A percentile compares a stretch with the other conserved stretches of the same genome.
Evolutionary conservation across 2,113 vertebrate genomes (phyloP).

Genomic region (Triplophysa siluroides): DNA sequence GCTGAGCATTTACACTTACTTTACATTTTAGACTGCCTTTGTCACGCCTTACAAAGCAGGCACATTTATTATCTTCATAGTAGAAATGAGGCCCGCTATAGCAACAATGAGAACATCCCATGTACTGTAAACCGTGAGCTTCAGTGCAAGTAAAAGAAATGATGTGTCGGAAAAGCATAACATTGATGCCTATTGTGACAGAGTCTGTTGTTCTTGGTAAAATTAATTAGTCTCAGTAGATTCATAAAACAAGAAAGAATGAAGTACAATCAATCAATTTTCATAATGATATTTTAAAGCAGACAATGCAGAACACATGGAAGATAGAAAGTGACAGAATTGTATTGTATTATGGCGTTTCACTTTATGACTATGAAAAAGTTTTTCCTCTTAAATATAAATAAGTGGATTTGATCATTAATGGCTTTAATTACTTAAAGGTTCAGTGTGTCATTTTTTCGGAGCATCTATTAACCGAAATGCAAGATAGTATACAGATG

Average conservation of each 20-base stretch:
- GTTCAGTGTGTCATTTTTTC: too few species aligned
- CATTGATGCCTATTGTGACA: background rate
- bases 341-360: background rate
- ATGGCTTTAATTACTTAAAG: too few species aligned
- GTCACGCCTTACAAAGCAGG: slow-evolving; percentile 4
- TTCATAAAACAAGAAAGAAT: slow-evolving; percentile 33
- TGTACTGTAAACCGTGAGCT: background rate
- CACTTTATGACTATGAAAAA: background rate
- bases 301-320: background rate
- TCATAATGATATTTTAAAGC: slow-evolving; percentile 30
- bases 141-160: background rate
- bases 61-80: slow-evolving; percentile 34
- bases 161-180: slow-evolving; percentile 14
- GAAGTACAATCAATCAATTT: slow-evolving; percentile 37
- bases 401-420: too few species aligned
- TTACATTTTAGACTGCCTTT: slow-evolving; percentile 6
- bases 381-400: too few species aligned
- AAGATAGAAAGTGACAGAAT: background rate
- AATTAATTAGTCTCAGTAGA: slow-evolving; percentile 40
- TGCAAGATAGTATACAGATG: too few species aligned
- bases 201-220: background rate
- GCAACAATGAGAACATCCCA: slow-evolving; percentile 6
- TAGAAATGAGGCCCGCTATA: background rate
- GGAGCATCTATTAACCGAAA: too few species aligned
- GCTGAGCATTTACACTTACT: slow-evolving; percentile 9